A percentile compares a stretch with the other conserved stretches of the same genome.
phyloP scores from a whole-genome alignment of 23 tunicate genomes.

The Pegea sp. region DNA sequence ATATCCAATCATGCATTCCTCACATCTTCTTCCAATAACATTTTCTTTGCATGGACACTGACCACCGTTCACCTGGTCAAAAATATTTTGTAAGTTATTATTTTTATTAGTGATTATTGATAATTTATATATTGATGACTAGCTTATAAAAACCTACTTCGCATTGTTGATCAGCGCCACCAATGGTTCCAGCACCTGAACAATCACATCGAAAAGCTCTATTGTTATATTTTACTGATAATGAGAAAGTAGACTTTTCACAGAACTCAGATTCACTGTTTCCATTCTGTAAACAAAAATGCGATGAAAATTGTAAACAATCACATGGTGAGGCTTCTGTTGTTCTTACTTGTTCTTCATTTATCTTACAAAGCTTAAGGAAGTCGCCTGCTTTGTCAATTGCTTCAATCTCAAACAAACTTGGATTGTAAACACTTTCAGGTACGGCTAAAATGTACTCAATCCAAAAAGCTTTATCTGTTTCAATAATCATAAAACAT shows the following conservation, averaged over 20 bases:
- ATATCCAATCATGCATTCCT: conserved; percentile 55
- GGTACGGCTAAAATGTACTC: conserved; percentile 64
- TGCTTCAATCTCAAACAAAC: conserved; percentile 18
- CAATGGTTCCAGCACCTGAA: conserved; percentile 88
- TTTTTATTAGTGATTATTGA: too few relatives aligned
- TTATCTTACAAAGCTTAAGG: conserved; percentile 12
- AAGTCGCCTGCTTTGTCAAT: conserved; percentile 48
- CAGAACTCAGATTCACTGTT: conserved; percentile 35
- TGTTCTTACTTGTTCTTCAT: conserved; percentile 2
- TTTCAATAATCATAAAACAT: background rate
- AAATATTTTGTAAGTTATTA: background rate
- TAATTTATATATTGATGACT: background rate
- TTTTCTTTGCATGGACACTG: conserved; percentile 87
- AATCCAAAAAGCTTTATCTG: conserved; percentile 51
- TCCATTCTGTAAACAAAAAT: too few relatives aligned
- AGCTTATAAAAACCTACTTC: conserved; percentile 17
- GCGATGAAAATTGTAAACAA: too few relatives aligned
- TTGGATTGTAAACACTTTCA: conserved; percentile 32
- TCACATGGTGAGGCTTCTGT: too few relatives aligned
- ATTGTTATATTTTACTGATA: conserved; percentile 53
- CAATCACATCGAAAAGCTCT: conserved; percentile 73
- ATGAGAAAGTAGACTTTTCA: conserved; percentile 23
- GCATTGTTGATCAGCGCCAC: conserved; percentile 64
- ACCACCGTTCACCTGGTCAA: conserved; percentile 65
- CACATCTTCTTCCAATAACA: conserved; percentile 75